Evolutionary conservation across 2,113 vertebrate species (phyloP).

Genomic region (Oncorhynchus tshawytscha): DNA sequence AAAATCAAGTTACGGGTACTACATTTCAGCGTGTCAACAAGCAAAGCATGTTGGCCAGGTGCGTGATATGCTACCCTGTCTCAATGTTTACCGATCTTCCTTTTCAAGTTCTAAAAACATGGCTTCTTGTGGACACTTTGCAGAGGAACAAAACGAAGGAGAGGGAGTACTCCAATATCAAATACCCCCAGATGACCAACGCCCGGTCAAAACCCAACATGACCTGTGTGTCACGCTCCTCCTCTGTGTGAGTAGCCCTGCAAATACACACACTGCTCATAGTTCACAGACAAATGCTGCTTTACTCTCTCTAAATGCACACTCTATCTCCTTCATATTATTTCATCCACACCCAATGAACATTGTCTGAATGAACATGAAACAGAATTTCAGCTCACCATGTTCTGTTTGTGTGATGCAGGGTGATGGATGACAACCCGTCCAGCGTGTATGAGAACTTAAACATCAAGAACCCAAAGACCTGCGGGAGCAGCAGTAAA

Average conservation of each 20-base stretch:
- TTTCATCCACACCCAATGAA: too few relatives aligned
- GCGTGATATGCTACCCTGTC: too few relatives aligned
- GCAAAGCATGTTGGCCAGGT: too few relatives aligned
- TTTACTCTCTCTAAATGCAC: not conserved
- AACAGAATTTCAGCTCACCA: not conserved
- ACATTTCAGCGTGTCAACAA: too few relatives aligned
- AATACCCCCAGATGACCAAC: slow-evolving; percentile 74
- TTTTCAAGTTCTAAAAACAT: not conserved
- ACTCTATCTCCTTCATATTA: not conserved
- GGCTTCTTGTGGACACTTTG: not conserved
- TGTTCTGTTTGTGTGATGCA: slow-evolving; percentile 40
- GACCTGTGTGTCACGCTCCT: slow-evolving; percentile 52
- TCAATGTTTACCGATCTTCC: too few relatives aligned
- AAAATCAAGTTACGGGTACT: too few relatives aligned
- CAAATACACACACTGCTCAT: not conserved
- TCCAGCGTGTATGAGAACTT: slow-evolving; percentile 87
- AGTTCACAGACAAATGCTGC: not conserved
- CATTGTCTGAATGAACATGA: too few relatives aligned
- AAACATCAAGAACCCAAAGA: slow-evolving; percentile 81
- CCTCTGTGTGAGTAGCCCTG: slow-evolving; percentile 66
- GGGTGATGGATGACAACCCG: slow-evolving; percentile 79
- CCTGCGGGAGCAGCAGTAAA: slow-evolving; percentile 72
- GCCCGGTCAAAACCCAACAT: slow-evolving; percentile 71
- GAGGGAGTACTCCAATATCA: slow-evolving; percentile 80
- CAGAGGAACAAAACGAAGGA: slow-evolving; percentile 77